A percentile compares a stretch with the other conserved stretches of the same genome.
phyloP scores from a whole-genome alignment of 2,797 vertebrate genomes.

The Falco concolor region DNA sequence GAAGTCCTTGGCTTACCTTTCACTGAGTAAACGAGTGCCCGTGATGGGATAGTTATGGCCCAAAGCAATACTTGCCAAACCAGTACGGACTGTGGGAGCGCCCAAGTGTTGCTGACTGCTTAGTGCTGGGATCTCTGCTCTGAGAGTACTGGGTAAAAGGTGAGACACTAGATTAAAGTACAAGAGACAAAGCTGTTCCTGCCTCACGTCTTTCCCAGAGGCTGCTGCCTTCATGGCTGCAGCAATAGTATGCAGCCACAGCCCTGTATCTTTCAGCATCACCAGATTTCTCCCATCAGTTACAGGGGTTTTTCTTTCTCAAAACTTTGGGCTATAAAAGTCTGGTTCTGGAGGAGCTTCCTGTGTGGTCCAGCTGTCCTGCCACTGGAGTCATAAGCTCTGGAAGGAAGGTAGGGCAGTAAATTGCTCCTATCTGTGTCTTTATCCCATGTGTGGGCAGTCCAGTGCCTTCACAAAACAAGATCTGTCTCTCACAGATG shows the following conservation, averaged over 20 bases:
- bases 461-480: neutral
- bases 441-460: neutral
- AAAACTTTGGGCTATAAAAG: neutral
- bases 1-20: neutral
- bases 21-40: neutral
- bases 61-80: neutral
- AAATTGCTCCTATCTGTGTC: neutral
- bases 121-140: neutral
- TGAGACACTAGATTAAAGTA: neutral
- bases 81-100: neutral
- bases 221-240: neutral
- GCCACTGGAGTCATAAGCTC: neutral
- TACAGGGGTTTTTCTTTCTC: neutral
- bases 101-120: neutral
- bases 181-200: neutral
- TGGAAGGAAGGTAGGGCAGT: neutral
- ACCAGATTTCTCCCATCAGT: neutral
- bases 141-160: neutral
- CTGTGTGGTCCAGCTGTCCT: neutral
- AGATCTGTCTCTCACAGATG: neutral
- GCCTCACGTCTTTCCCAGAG: neutral
- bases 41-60: neutral
- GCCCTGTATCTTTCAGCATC: neutral
- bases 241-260: rapidly evolving
- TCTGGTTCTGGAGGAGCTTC: neutral